Evolutionary conservation across 2,797 vertebrate species (phyloP).

Genomic region (Pteropus rufus): DNA sequence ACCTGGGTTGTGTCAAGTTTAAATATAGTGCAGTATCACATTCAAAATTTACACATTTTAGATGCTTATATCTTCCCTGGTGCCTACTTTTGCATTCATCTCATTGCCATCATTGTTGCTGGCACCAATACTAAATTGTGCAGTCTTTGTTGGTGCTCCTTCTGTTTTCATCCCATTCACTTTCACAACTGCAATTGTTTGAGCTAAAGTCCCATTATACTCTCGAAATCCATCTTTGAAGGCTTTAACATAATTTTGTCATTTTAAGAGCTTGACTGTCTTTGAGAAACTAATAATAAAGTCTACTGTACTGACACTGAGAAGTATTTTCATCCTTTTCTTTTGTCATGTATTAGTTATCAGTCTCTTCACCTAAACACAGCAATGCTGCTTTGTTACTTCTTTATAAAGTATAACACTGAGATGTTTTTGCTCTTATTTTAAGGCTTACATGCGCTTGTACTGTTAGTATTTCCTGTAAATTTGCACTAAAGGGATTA

Average conservation of each 20-base stretch:
- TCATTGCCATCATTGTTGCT: accelerated
- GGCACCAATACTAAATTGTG: background rate
- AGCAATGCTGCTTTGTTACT: accelerated
- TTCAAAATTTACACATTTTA: background rate
- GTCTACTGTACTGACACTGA: background rate
- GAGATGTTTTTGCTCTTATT: background rate
- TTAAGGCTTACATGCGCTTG: background rate
- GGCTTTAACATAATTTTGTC: background rate
- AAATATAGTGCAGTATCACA: background rate
- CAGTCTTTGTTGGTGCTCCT: background rate
- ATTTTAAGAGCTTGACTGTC: conserved; percentile 17
- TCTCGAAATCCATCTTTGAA: background rate
- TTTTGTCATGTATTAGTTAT: background rate
- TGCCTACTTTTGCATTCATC: background rate
- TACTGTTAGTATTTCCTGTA: background rate
- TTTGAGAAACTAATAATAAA: conserved; percentile 36
- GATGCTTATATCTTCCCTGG: accelerated
- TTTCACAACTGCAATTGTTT: background rate
- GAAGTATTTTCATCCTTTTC: background rate
- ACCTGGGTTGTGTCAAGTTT: background rate
- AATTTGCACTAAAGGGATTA: background rate
- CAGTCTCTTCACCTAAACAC: background rate
- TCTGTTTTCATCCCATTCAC: background rate
- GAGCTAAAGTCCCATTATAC: background rate
- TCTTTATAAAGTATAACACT: background rate